Conservation (phyloP, 2,888 invertebrate species). For the Alviniconcha strummeri region DNA sequence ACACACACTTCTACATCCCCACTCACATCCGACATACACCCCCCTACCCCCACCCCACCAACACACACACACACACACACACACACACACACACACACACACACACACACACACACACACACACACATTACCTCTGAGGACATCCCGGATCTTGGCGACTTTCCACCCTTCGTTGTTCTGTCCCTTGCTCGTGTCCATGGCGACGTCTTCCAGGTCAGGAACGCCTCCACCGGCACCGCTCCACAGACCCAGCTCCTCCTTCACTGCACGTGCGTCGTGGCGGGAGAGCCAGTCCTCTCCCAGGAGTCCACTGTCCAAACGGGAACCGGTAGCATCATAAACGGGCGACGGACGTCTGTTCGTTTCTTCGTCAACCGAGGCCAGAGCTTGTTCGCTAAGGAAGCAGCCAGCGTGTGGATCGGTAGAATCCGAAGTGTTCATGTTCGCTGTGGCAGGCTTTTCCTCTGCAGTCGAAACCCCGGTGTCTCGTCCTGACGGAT, state of each 20-base stretch:
- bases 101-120: neutral
- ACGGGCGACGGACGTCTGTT: no score
- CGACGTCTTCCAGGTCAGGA: slow-evolving; percentile 41
- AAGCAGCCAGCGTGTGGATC: no score
- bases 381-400: no score
- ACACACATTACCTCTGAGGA: slow-evolving; percentile 52
- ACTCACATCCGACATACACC: no score
- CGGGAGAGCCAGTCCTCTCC: neutral
- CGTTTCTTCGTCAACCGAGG: no score
- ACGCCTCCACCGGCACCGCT: slow-evolving; percentile 13
- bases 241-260: neutral
- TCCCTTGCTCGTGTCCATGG: slow-evolving; percentile 17
- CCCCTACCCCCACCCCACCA: no score
- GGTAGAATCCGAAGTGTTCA: no score
- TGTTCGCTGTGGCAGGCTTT: no score
- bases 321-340: neutral
- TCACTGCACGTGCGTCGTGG: neutral
- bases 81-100: neutral
- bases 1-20: no score
- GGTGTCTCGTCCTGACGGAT: no score
- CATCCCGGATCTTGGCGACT: slow-evolving; percentile 55
- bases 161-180: slow-evolving; percentile 54
- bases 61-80: neutral
- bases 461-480: no score
- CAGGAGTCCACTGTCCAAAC: neutral